Evolutionary conservation across 2,888 invertebrate genomes (phyloP), one percentile per base, ranked within the genome.

Genomic region (Cryptus armator): DNA sequence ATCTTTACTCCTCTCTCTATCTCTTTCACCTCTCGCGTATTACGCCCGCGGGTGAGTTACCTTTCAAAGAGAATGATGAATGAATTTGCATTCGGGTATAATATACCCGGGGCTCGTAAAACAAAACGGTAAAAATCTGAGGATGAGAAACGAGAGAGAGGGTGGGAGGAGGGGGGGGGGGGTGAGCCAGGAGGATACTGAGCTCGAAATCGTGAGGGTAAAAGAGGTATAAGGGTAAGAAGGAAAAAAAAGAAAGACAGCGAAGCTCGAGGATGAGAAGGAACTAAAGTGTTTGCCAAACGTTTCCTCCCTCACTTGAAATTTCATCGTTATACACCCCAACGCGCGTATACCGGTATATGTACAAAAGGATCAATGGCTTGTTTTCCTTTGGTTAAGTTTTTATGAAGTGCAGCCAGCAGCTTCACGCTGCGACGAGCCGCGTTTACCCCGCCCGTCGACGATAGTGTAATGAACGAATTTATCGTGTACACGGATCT

Each of bases 311-410:
- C 62, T 37, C 68, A n/a, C 46, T 79, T 46, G 59, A 78, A 79
- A 79, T 79, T 83, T 75, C 79, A 74, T 83, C 64, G 64, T 75
- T 76, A 19, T 64, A 71, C 62, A 44, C 66, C 66, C 64, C 48
- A 9, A n/a, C 59, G 48, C 59, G 48, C 77, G 71, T 71, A 43
- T 37, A 64, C 19, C 24, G 32, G 48, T 70, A 46, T 83, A 83
- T 62, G 76, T 67, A 64, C 74, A 51, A 75, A 24, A 68, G 77
- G 82, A 89, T 89, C 87, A 88, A 88, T 84, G 88, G 82, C 86
- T 81, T 83, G 83, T 81, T 87, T 86, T 85, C 83, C 82, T 84
- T 85, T 81, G 75, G 67, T 59, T 71, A 62, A 51, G 56, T 79
- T 85, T 86, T 77, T 80, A 79, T 72, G 59, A 83, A 71, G 37